Evolutionary conservation across 2,888 invertebrate species (phyloP).

Genomic region (Netelia fuscicornis): DNA sequence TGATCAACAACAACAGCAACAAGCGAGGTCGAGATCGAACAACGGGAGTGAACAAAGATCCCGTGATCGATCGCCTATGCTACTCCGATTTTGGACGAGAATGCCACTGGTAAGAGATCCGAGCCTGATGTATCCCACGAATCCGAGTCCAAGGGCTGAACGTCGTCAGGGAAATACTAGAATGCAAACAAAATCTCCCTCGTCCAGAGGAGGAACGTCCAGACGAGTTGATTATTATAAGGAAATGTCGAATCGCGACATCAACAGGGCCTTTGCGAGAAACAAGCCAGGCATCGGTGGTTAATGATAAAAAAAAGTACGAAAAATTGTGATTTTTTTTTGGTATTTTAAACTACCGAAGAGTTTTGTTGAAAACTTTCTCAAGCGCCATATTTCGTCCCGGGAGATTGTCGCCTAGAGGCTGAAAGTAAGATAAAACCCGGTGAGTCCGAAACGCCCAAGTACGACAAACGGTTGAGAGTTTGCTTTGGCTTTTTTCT

Average conservation of each 20-base stretch:
- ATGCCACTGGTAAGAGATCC: slow-evolving; percentile 79
- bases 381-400: neutral
- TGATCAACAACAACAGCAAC: slow-evolving; percentile 68
- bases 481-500: neutral
- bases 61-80: slow-evolving; percentile 74
- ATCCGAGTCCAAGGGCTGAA: slow-evolving; percentile 50
- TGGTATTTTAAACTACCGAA: neutral
- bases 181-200: neutral
- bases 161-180: slow-evolving; percentile 1
- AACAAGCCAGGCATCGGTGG: slow-evolving; percentile 65
- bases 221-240: slow-evolving; percentile 68
- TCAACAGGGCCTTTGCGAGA: slow-evolving; percentile 67
- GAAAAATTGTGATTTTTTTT: slow-evolving; percentile 10
- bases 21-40: slow-evolving; percentile 14
- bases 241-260: slow-evolving; percentile 70
- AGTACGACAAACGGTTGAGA: neutral
- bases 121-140: slow-evolving; percentile 71
- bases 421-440: slow-evolving; percentile 25
- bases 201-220: neutral
- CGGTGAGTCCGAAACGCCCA: slow-evolving; percentile 16
- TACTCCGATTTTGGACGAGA: slow-evolving; percentile 78
- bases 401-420: neutral
- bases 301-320: slow-evolving; percentile 50
- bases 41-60: slow-evolving; percentile 68
- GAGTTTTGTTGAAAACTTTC: neutral